phyloP scores from a whole-genome alignment of 1,140 invertebrate genomes.

The Leguminivora glycinivorella region DNA sequence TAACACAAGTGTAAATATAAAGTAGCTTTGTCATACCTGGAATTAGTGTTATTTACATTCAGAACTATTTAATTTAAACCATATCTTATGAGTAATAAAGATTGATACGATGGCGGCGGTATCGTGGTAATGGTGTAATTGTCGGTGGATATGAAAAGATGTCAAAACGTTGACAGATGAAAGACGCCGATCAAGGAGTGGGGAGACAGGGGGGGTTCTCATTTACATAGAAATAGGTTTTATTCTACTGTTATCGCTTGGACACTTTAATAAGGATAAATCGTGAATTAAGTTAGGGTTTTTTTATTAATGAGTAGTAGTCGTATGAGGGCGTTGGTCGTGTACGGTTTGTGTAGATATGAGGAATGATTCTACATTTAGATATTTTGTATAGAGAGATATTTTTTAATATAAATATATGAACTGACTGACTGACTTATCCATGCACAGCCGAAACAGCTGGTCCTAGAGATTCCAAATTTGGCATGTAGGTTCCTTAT shows the following conservation, averaged over 20 bases:
- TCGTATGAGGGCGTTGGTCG: not conserved
- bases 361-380: not conserved
- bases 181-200: slow-evolving; percentile 47
- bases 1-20: slow-evolving; percentile 7
- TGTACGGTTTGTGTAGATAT: slow-evolving; percentile 1
- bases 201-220: slow-evolving; percentile 51
- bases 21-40: not conserved
- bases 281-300: slow-evolving; percentile 32
- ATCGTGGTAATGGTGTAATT: slow-evolving; percentile 41
- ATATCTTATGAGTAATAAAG: not conserved
- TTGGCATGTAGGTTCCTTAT: no score
- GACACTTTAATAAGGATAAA: slow-evolving; percentile 49
- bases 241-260: slow-evolving; percentile 40
- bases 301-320: slow-evolving; percentile 17
- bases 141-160: slow-evolving; percentile 73
- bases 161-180: slow-evolving; percentile 71
- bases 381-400: not conserved
- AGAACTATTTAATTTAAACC: not conserved
- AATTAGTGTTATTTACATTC: slow-evolving; percentile 1
- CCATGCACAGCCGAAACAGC: no score
- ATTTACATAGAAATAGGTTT: slow-evolving; percentile 63
- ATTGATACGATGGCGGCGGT: not conserved
- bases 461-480: no score
- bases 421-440: no score
- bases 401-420: not conserved